Evolutionary conservation across 2,113 vertebrate genomes (phyloP).

Genomic region (Morone chrysops): DNA sequence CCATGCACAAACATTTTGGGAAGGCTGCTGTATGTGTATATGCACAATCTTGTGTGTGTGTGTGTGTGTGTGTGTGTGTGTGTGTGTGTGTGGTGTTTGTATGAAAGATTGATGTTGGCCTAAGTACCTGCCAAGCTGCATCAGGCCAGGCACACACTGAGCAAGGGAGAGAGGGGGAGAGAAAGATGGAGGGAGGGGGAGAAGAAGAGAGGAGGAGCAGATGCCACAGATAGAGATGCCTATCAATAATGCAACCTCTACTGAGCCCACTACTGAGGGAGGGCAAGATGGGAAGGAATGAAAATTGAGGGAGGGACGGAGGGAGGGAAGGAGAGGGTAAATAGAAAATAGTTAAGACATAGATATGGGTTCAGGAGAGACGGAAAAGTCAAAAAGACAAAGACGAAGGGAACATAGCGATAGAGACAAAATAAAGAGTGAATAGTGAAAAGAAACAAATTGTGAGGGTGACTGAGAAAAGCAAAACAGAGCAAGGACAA

Average conservation of each 20-base stretch:
- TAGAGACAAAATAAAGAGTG: neutral
- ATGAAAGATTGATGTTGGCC: slow-evolving; percentile 81
- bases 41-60: slow-evolving; percentile 37
- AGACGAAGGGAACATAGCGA: neutral
- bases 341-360: slow-evolving; percentile 20
- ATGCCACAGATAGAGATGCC: slow-evolving; percentile 81
- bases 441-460: neutral
- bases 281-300: slow-evolving; percentile 27
- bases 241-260: slow-evolving; percentile 86
- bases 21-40: slow-evolving; percentile 50
- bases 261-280: slow-evolving; percentile 57
- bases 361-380: slow-evolving; percentile 2
- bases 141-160: slow-evolving; percentile 62
- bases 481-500: neutral
- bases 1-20: slow-evolving; percentile 69
- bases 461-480: neutral
- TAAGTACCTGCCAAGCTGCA: slow-evolving; percentile 81
- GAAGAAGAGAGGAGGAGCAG: slow-evolving; percentile 68
- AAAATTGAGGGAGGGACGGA: slow-evolving; percentile 14
- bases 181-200: slow-evolving; percentile 15
- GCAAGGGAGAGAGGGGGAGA: slow-evolving; percentile 33
- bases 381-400: neutral
- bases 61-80: slow-evolving; percentile 25
- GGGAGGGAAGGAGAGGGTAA: slow-evolving; percentile 22
- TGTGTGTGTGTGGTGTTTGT: slow-evolving; percentile 38